Evolutionary conservation across 2,797 vertebrate genomes (phyloP).

Genomic region (Malacoraja senta): DNA sequence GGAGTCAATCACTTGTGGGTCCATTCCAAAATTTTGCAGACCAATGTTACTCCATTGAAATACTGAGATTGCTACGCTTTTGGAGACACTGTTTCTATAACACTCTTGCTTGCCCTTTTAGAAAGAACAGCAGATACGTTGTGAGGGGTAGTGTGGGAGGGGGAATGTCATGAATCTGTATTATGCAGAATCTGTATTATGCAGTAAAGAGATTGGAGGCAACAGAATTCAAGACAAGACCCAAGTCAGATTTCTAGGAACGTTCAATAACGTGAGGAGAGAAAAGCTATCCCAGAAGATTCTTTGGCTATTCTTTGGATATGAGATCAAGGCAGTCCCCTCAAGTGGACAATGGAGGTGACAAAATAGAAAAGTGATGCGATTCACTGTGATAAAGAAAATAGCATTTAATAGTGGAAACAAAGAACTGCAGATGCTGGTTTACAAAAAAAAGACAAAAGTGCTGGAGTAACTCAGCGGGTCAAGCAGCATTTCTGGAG

Average conservation of each 20-base stretch:
- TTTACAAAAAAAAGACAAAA: too few species aligned
- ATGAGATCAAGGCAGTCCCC: too few species aligned
- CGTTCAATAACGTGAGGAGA: background rate
- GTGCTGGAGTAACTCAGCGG: too few species aligned
- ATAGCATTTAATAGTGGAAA: too few species aligned
- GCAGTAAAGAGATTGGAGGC: background rate
- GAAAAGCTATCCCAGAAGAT: too few species aligned
- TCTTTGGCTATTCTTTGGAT: too few species aligned
- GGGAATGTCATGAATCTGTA: background rate
- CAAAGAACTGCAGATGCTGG: too few species aligned
- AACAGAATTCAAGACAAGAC: background rate
- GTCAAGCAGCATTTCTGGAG: too few species aligned
- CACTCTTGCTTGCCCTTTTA: background rate
- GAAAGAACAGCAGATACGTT: background rate
- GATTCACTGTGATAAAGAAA: too few species aligned
- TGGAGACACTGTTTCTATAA: background rate
- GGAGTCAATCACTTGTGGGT: background rate
- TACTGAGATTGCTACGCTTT: background rate
- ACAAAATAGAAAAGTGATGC: too few species aligned
- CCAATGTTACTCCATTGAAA: background rate
- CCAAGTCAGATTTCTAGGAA: background rate
- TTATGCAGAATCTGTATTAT: background rate
- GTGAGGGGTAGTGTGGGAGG: background rate
- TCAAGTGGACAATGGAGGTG: too few species aligned
- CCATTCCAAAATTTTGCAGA: background rate